Conservation (phyloP, 2,888 invertebrate genomes). For the Galerucella pusilla region DNA sequence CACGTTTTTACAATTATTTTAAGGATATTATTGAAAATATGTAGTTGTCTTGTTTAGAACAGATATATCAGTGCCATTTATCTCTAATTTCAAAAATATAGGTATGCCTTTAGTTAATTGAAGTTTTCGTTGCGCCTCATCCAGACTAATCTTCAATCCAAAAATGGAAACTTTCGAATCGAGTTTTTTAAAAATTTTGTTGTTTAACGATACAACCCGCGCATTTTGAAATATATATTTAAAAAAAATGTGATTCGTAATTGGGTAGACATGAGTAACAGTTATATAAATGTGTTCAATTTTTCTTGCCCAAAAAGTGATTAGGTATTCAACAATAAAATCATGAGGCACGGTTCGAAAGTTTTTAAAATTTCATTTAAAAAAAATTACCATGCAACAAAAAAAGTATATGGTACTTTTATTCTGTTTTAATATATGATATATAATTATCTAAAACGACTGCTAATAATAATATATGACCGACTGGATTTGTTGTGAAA, state of each 20-base stretch:
- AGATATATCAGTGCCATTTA: not conserved
- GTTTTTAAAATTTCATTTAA: not conserved
- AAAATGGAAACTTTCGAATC: too few species aligned
- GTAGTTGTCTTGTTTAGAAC: not conserved
- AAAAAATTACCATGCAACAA: not conserved
- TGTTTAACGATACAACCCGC: too few species aligned
- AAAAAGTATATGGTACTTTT: constrained; percentile 8
- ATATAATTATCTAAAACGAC: constrained; percentile 14
- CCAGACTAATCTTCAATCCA: too few species aligned
- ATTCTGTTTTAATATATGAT: constrained; percentile 16
- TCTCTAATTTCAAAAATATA: not conserved
- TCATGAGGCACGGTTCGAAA: not conserved
- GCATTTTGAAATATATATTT: too few species aligned
- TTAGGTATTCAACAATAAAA: too few species aligned
- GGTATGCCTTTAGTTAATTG: not conserved
- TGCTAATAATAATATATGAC: constrained; percentile 17
- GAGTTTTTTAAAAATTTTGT: too few species aligned
- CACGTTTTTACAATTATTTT: not conserved
- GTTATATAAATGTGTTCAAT: too few species aligned
- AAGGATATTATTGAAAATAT: not conserved
- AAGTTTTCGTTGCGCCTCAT: not conserved
- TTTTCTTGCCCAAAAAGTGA: too few species aligned
- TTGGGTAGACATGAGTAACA: too few species aligned
- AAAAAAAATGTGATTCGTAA: too few species aligned
- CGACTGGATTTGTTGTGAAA: constrained; percentile 29